Base-by-base conservation (phyloP, 2,797 vertebrate genomes). In the Sorex maritimensis region DNA sequence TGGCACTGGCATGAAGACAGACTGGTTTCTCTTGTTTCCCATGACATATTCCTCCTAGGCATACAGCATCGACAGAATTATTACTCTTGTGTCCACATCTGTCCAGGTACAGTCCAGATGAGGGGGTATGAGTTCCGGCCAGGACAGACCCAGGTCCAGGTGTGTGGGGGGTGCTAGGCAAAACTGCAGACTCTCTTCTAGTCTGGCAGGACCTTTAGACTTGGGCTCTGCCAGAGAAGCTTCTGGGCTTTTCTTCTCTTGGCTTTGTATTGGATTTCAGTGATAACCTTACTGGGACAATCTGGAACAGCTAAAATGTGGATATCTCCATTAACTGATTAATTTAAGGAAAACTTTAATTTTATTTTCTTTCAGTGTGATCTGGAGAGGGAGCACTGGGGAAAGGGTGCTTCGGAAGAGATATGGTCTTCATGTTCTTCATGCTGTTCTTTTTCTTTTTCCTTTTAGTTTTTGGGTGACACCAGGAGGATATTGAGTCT, bases 21-120 rank as follows among this genome's bases (percentile, higher is more conserved):
- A 65, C 74, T 72, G 82, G 67, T 79, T 52, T 78, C 82, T 92
- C 75, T 83, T 52, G 41, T 30, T 52, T 15, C 6, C n/a, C 63
- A 38, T 79, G 12, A 72, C 52, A 72, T 24, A 49, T 38, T 63
- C 61, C 63, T 38, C 72, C 63, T 13, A 71, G 41, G 52, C 14
- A 24, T 74, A 26, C 23, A 75, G 55, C 23, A 69, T n/a, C 10
- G 2, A 24, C 26, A 78, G 61, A 71, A 67, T 28, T 83, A 49
- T 78, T 78, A 38, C 38, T 69, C 34, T 14, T 71, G 41, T 71
- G 23, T 55, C 41, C 72, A 38, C 26, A 23, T 72, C 52, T 52
- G 41, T 71, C 24, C 21, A 19, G 73, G 14, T 81, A 49, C 52
- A 24, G 26, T n/a, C 38, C 55, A 93, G 55, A 78, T 72, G 30